A percentile compares a stretch with the other conserved stretches of the same genome.
Conservation (phyloP, 1,140 invertebrate genomes). For the Mycetomoellerius zeteki region DNA sequence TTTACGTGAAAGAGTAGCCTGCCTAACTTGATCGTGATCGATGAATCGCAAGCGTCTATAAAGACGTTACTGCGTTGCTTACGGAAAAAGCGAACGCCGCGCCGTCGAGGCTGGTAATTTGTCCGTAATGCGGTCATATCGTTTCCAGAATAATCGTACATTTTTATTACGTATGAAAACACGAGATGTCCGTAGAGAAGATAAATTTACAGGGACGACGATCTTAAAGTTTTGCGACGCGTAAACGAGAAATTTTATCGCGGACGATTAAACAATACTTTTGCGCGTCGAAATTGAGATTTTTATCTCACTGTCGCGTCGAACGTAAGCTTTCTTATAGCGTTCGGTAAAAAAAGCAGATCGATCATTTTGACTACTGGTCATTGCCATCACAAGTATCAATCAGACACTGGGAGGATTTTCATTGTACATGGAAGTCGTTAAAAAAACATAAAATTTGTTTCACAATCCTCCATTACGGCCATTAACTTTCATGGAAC, state of each 20-base stretch:
- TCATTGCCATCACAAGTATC: slow-evolving; percentile 65
- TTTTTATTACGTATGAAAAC: slow-evolving; percentile 19
- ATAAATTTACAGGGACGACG: neutral
- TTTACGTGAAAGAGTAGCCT: slow-evolving; percentile 43
- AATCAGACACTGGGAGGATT: slow-evolving; percentile 69
- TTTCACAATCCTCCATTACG: slow-evolving; percentile 73
- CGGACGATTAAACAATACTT: slow-evolving; percentile 22
- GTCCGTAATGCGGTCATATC: slow-evolving; percentile 13
- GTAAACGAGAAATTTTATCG: slow-evolving; percentile 1
- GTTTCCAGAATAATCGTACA: neutral
- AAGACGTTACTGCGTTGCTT: slow-evolving; percentile 45
- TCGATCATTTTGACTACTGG: slow-evolving; percentile 70
- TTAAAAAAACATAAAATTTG: slow-evolving; percentile 64
- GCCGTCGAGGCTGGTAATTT: slow-evolving; percentile 17
- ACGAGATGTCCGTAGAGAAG: neutral
- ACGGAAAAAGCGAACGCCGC: neutral
- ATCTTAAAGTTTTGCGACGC: neutral
- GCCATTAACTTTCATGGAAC: slow-evolving; percentile 73
- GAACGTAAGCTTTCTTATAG: slow-evolving; percentile 51
- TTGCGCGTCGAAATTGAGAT: slow-evolving; percentile 39
- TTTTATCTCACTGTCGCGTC: slow-evolving; percentile 7
- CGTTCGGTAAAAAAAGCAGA: slow-evolving; percentile 59
- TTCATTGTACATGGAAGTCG: slow-evolving; percentile 64
- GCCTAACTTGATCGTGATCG: slow-evolving; percentile 71
- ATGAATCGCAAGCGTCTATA: slow-evolving; percentile 52